Evolutionary conservation across 1,140 invertebrate genomes (phyloP), one percentile per base, ranked within the genome.

Genomic region (Pollicipes pollicipes): DNA sequence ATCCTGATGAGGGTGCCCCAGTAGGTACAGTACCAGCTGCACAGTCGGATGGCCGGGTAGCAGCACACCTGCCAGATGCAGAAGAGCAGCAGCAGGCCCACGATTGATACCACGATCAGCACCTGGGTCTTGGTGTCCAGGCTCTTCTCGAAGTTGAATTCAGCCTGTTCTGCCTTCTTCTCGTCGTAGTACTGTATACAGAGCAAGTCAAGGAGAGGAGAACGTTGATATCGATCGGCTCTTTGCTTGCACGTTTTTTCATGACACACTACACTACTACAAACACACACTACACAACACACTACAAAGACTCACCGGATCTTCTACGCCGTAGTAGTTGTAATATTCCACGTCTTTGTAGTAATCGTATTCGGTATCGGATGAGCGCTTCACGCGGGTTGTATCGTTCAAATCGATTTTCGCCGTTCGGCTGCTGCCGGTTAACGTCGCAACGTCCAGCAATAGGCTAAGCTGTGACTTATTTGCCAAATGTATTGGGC

Each of bases 21-120:
- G 64, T 66, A 66, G 64, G 64, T 66, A n/a, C 64, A 66, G 64
- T 66, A 66, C 64, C 64, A 66, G 28, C 64, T 10, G n/a, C 64
- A 66, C 17, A 66, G n/a, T 1, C n/a, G 16, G 3, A 66, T 4
- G n/a, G 26, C n/a, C 17, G 64, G 64, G 64, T 66, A 66, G 28
- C 64, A 66, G 64, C 64, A 66, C 1, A 66, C 64, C 27, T 28
- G 28, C 64, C 64, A 66, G 64, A 27, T 28, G 17, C 27, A 27
- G 28, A 29, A 27, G 8, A 66, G 3, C 27, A 4, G 10, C n/a
- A 66, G 64, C 28, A 66, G 3, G 28, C n/a, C 64, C 6, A 66
- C 28, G 27, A 66, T 29, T 4, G 64, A 28, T 3, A 29, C 3
- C 27, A 66, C 64, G n/a, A 66, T 66, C 28, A 66, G 28, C 64